A percentile compares a stretch with the other conserved stretches of the same genome.
phyloP scores from a whole-genome alignment of 2,888 invertebrate species.

The Drosophila tanythrix region DNA sequence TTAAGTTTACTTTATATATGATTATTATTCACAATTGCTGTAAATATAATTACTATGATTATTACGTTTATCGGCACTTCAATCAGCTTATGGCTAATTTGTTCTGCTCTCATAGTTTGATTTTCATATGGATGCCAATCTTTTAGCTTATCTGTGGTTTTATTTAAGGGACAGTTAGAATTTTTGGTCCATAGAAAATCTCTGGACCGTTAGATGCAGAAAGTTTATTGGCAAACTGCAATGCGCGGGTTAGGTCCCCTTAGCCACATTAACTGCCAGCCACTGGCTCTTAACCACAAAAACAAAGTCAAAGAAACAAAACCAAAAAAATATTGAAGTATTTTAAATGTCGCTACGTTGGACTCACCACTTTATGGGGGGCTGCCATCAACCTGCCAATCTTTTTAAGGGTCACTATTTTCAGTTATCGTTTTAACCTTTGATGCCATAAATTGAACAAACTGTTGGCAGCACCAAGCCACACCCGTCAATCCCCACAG shows the following conservation, averaged over 20 bases:
- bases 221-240: neutral
- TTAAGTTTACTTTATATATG: neutral
- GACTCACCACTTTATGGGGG: slow-evolving; percentile 10
- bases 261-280: slow-evolving; percentile 8
- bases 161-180: neutral
- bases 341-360: slow-evolving; percentile 21
- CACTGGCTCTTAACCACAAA: slow-evolving; percentile 8
- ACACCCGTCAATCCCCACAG: neutral
- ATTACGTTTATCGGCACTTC: neutral
- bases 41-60: neutral
- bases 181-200: neutral
- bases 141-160: neutral
- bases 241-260: neutral
- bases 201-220: neutral
- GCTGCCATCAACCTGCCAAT: slow-evolving; percentile 15
- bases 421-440: slow-evolving; percentile 61
- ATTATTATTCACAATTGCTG: neutral
- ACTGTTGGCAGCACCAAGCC: slow-evolving; percentile 27
- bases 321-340: slow-evolving; percentile 13
- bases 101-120: neutral
- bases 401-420: slow-evolving; percentile 34
- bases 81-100: neutral
- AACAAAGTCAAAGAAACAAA: neutral
- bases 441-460: slow-evolving; percentile 73
- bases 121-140: neutral